Conservation (phyloP, 2,888 invertebrate species). For the Caenorhabditis imperialis region DNA sequence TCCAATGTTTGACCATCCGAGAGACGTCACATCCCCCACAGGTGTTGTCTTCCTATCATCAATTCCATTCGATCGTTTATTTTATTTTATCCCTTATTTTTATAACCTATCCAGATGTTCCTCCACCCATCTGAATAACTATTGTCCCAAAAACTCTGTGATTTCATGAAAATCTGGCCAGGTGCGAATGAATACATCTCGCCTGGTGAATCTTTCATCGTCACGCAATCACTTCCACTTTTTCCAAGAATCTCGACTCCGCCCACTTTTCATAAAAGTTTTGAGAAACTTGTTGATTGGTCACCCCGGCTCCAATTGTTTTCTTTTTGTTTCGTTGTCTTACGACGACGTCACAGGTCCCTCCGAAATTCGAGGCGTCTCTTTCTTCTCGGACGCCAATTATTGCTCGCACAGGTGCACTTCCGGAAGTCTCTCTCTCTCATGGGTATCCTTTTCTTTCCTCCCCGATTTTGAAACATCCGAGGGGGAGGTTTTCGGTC, state of each 20-base stretch:
- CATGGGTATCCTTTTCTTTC: constrained; percentile 44
- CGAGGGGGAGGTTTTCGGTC: constrained; percentile 29
- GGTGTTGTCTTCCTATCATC: too few species aligned
- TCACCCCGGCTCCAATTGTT: constrained; percentile 18
- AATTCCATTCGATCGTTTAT: too few species aligned
- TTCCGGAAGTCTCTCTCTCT: constrained; percentile 45
- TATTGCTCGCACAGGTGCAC: constrained; percentile 53
- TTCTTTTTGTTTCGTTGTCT: constrained; percentile 19
- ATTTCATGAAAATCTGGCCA: constrained; percentile 20
- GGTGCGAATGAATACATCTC: constrained; percentile 20
- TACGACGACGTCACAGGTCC: constrained; percentile 35
- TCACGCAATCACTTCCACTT: constrained; percentile 26
- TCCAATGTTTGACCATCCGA: too few species aligned
- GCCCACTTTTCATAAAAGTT: constrained; percentile 40
- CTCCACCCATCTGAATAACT: constrained; percentile 3
- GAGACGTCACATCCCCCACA: too few species aligned
- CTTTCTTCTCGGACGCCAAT: constrained; percentile 46
- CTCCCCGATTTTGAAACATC: constrained; percentile 42
- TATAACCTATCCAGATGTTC: too few species aligned
- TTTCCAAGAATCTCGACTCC: constrained; percentile 15
- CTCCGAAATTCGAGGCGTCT: constrained; percentile 43
- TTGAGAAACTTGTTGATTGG: constrained; percentile 30
- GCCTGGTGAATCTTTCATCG: constrained; percentile 46
- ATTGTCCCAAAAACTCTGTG: constrained; percentile 11
- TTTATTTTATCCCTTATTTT: too few species aligned